Base-by-base conservation (phyloP, 2,888 invertebrate species). In the Heliothis peltigera region DNA sequence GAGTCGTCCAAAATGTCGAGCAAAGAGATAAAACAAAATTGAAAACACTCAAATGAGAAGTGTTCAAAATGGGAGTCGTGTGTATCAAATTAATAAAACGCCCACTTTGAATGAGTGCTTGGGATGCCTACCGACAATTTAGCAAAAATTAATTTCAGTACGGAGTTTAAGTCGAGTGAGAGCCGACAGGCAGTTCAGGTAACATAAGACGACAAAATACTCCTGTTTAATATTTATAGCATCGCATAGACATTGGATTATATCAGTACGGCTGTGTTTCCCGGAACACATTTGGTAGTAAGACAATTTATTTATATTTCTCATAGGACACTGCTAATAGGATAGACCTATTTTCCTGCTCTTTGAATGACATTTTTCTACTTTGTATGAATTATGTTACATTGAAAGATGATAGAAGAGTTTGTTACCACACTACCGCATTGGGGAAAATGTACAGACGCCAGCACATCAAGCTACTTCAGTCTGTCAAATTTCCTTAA, bases 81-180 rank as follows among this genome's bases (percentile, higher is more conserved):
- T 75, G 76, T 69, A 53, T 58, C 54, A 67, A 72, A 79, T 75
- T 77, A 79, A 76, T 75, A 70, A 72, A 75, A 63, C 55, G 42
- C 22, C 71, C 21, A 47, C 76, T 60, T 58, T 56, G 48, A 61
- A 77, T 53, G 46, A 72, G 35, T 61, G 51, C 57, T 47, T 60
- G 18, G 47, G 56, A 51, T 48, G 57, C 54, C 47, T 61, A 58
- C 75, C 60, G 44, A 72, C 59, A 71, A 69, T 75, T 77, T 69
- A 52, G 49, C 69, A 75, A 75, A 75, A 77, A 72, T 54, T 75
- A 63, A 77, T 79, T 79, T 66, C 62, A 51, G 57, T 47, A 21
- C 56, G 43, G 48, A 75, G 69, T 79, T 72, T 52, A 69, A 63
- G 75, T 77, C 49, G 48, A 63, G 59, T 47, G 62, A 52, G 64